Evolutionary conservation across 1,140 invertebrate genomes (phyloP).

Genomic region (Saccostrea glomerata): DNA sequence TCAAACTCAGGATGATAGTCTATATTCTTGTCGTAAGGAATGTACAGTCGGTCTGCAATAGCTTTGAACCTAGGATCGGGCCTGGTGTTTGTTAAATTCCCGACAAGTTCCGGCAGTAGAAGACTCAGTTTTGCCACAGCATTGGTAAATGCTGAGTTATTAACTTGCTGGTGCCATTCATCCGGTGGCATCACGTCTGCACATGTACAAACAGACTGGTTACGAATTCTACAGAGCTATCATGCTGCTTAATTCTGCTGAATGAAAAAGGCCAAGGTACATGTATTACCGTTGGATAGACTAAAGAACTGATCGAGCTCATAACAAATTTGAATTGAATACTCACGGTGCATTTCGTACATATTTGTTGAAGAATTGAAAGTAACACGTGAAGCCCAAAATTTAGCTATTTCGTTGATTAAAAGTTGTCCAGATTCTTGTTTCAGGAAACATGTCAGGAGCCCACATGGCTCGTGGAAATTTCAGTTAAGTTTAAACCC

Average conservation of each 20-base stretch:
- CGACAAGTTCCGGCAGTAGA: slow-evolving; percentile 53
- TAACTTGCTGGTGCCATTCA: slow-evolving; percentile 77
- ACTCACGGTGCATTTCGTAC: slow-evolving; percentile 36
- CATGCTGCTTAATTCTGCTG: too few species aligned
- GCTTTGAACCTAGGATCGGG: slow-evolving; percentile 56
- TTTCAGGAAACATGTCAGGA: slow-evolving; percentile 68
- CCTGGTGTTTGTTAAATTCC: slow-evolving; percentile 35
- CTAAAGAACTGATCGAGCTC: too few species aligned
- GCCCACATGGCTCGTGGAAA: too few species aligned
- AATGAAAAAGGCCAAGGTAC: background rate
- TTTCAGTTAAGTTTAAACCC: too few species aligned
- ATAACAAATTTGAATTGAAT: background rate
- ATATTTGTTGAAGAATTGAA: slow-evolving; percentile 6
- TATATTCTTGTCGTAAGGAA: slow-evolving; percentile 67
- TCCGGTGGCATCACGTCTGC: slow-evolving; percentile 81
- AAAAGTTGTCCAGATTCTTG: slow-evolving; percentile 62
- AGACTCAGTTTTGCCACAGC: slow-evolving; percentile 72
- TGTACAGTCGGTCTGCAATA: slow-evolving; percentile 67
- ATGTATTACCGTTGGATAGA: background rate
- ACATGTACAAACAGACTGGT: too few species aligned
- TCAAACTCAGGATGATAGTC: slow-evolving; percentile 77
- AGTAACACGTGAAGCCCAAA: slow-evolving; percentile 73
- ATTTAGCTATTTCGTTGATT: slow-evolving; percentile 77
- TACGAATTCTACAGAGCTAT: too few species aligned
- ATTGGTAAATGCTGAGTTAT: slow-evolving; percentile 80